Base-by-base conservation (phyloP, 2,888 invertebrate genomes). In the Argyresthia goedartella region DNA sequence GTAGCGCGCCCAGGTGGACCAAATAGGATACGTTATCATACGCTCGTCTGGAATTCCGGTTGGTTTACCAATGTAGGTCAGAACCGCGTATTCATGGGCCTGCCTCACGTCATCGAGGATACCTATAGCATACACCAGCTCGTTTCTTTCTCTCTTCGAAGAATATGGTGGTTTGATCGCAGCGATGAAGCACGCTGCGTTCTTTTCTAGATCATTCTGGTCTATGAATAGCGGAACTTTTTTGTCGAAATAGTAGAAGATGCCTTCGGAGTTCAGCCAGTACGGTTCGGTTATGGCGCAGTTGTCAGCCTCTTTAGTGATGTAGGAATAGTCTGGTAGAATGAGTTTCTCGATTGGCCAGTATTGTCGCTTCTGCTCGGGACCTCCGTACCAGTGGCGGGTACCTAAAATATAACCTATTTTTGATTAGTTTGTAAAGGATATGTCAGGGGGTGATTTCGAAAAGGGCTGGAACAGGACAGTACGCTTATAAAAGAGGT, bases 1-100 rank as follows among this genome's bases (percentile, higher is more conserved):
- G 64, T 89, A 91, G 43, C 84, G 70, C 0, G 91, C 91, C 89
- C 91, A 90, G 0, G 91, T 91, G 0, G 91, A 90, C 91, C 91
- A 92, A 57, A 92, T 87, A 0, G 92, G 92, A 54, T 88, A 76
- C 7, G 71, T 71, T 6, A 91, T 82, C 80, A 90, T 88, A 14
- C 73, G 65, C 42, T 81, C 73, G 61, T 89, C 88, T 0, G 90
- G 92, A 34, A 88, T 71, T 0, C 80, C 87, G 0, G 67, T 70
- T 0, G 93, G 91, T 59, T 88, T 88, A 0, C 85, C 80, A 44
- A 92, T 71, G 58, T 89, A 88, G n/a, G 81, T 85, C n/a, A 85
- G 73, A 0, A 91, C 80, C 0, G 90, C 90, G 57, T 88, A 86
- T 60, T 89, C 81, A 56, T 92, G 92, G 0, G 91, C 89, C 15